Base-by-base conservation (phyloP, 2,113 vertebrate species). In the Indicator maculatus region DNA sequence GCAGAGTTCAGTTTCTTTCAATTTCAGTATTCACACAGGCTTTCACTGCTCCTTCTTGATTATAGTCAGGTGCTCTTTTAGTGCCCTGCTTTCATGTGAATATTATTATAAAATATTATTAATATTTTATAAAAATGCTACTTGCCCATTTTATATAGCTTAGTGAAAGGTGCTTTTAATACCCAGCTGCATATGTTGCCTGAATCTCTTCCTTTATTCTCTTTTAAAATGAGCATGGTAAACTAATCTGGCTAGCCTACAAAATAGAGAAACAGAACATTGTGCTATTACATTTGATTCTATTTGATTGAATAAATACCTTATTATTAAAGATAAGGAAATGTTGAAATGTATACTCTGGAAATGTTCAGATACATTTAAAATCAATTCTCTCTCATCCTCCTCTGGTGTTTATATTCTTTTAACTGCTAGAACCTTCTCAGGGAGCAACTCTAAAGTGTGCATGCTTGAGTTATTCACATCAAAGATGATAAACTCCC, bases 81-180 rank as follows among this genome's bases (percentile, higher is more conserved):
- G 47, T 56, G 33, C 63, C 36, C n/a, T 39, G 38, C 59, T 86
- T 69, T 81, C 33, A 50, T 5, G 17, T 61, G 36, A 82, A 80
- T 66, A 41, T 50, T 36, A 61, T 14, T 67, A 30, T 87, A 93
- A 96, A 41, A 50, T 36, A 61, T 14, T 67, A 30, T 87, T 92
- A 96, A 94, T 93, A 78, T 93, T 95, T 93, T 50, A 95, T 75
- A 44, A 81, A 81, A 77, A 81, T 36, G 21, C n/a, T 79, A 60
- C 33, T 60, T 77, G 38, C 28, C 28, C 19, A 28, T 53, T 83
- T 76, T 52, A 64, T 50, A 26, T 14, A 58, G 33, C 66, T 75
- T 24, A 26, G 52, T 78, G 36, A 78, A 74, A 87, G n/a, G 39
- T 89, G 14, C 30, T 82, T 91, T 89, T 72, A 90, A 81, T 41